Conservation (phyloP, 2,888 invertebrate species). For the Callimorpha dominula region DNA sequence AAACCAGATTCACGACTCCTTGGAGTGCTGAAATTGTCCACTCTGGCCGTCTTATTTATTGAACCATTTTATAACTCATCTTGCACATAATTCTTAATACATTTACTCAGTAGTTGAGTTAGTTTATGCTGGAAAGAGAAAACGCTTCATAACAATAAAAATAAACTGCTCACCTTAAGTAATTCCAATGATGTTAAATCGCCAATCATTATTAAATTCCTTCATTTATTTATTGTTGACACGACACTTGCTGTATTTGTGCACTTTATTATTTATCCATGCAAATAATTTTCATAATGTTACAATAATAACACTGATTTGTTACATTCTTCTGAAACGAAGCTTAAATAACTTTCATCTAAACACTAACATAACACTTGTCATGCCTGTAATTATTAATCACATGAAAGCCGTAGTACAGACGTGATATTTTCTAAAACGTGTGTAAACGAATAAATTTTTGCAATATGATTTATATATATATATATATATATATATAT, state of each 20-base stretch:
- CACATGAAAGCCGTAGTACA: constrained; percentile 65
- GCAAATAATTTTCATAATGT: constrained; percentile 47
- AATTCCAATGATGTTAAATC: constrained; percentile 39
- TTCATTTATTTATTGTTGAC: constrained; percentile 19
- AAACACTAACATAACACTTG: constrained; percentile 45
- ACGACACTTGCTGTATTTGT: constrained; percentile 30
- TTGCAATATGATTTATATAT: constrained; percentile 3
- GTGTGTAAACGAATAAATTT: constrained; percentile 32
- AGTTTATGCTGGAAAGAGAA: background rate
- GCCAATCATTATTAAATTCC: constrained; percentile 41
- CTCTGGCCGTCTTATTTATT: constrained; percentile 10
- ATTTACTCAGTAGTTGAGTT: background rate
- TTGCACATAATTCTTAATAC: background rate
- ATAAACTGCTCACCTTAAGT: constrained; percentile 46
- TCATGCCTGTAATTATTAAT: constrained; percentile 57
- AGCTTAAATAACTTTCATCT: constrained; percentile 34
- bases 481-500: constrained; percentile 12
- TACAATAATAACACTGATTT: constrained; percentile 39
- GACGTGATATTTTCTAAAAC: constrained; percentile 59
- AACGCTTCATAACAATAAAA: constrained; percentile 3
- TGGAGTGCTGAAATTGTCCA: constrained; percentile 19
- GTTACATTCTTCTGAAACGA: background rate
- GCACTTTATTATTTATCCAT: constrained; percentile 40
- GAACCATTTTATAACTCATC: constrained; percentile 4
- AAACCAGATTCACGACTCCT: constrained; percentile 27